Conservation (phyloP, 2,888 invertebrate genomes). For the Cheilosia vulpina region DNA sequence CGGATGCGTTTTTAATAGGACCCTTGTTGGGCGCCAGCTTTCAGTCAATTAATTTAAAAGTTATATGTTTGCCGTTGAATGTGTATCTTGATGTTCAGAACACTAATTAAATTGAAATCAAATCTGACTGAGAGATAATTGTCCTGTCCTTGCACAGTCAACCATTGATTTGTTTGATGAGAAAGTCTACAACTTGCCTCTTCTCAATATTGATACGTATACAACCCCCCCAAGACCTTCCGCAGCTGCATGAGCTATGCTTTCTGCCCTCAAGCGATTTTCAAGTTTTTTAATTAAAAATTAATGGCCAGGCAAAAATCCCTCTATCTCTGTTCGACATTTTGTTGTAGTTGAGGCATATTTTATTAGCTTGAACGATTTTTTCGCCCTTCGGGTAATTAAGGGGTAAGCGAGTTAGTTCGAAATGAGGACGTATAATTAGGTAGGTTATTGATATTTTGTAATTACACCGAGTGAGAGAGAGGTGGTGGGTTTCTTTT, state of each 20-base stretch:
- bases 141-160: background rate
- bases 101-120: background rate
- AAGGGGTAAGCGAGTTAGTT: slow-evolving; percentile 50
- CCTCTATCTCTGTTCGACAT: slow-evolving; percentile 32
- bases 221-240: background rate
- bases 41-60: background rate
- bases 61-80: background rate
- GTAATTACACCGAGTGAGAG: slow-evolving; percentile 56
- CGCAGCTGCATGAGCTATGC: background rate
- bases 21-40: slow-evolving; percentile 1
- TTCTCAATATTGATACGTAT: slow-evolving; percentile 19
- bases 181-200: slow-evolving; percentile 8
- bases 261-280: slow-evolving; percentile 51
- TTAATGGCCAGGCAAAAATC: slow-evolving; percentile 68
- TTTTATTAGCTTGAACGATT: slow-evolving; percentile 24
- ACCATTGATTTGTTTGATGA: background rate
- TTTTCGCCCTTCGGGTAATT: background rate
- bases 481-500: slow-evolving; percentile 46
- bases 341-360: slow-evolving; percentile 47
- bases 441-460: slow-evolving; percentile 70
- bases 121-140: background rate
- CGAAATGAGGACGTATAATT: slow-evolving; percentile 64
- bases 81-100: background rate
- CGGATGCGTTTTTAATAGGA: background rate
- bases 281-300: slow-evolving; percentile 73